Evolutionary conservation across 2,113 vertebrate species (phyloP).

Genomic region (Apteryx owenii): DNA sequence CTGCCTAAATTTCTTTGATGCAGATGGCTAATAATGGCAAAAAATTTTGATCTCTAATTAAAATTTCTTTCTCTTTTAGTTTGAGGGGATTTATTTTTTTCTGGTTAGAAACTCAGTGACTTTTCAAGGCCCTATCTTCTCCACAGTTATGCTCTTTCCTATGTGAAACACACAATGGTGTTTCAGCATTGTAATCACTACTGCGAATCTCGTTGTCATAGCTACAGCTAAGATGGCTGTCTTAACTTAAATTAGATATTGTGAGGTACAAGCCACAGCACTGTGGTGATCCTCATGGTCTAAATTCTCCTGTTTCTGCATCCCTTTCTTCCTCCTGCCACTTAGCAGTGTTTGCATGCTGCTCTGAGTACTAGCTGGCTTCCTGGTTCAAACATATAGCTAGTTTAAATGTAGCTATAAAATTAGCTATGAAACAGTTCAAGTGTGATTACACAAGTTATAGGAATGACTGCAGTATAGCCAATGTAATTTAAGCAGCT

Average conservation of each 20-base stretch:
- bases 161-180: not conserved
- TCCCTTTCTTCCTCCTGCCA: not conserved
- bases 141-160: not conserved
- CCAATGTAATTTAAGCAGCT: not conserved
- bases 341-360: not conserved
- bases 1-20: not conserved
- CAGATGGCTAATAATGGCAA: not conserved
- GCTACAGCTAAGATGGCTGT: not conserved
- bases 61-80: not conserved
- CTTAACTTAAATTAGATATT: not conserved
- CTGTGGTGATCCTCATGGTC: not conserved
- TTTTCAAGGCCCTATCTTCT: not conserved
- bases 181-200: not conserved
- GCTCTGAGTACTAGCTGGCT: not conserved
- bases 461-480: not conserved
- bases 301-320: not conserved
- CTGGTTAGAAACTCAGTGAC: not conserved
- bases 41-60: not conserved
- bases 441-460: not conserved
- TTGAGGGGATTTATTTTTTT: not conserved
- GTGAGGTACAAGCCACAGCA: not conserved
- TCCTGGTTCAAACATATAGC: accelerated
- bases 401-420: not conserved
- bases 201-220: not conserved
- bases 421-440: not conserved